Base-by-base conservation (phyloP, 2,113 vertebrate species). In the Mus pahari region DNA sequence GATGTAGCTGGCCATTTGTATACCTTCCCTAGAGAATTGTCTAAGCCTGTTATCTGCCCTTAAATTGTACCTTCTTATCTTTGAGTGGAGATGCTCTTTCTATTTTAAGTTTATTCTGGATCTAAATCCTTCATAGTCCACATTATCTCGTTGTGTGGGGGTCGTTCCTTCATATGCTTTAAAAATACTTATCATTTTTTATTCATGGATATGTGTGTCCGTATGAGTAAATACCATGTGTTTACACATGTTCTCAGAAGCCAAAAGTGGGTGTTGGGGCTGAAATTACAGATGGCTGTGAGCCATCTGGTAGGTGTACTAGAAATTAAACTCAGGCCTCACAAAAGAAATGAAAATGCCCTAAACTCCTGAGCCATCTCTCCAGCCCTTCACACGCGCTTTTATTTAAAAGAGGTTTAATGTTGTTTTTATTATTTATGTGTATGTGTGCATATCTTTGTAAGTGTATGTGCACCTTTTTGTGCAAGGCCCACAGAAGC, bases 11-110 rank as follows among this genome's bases (percentile, higher is more conserved):
- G 19, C 13, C 39, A 84, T 74, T 96, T 86, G 14, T 39, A 20
- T 73, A 86, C 70, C 81, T 71, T 96, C 71, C 84, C 86, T 94
- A 79, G 11, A 79, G 48, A 93, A 78, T 1, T 74, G 20, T 68
- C 74, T 68, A 84, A 92, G 74, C 75, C 33, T 10, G 75, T 75
- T 64, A 24, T 75, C 31, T 3, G 7, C 58, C 68, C 45, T 48
- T 53, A 48, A 36, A 33, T 24, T n/a, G 53, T 77, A 16, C 74
- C 45, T 77, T 77, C 26, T 39, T 55, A 39, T 82, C 20, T 28
- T 60, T 83, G 79, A 83, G 36, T 60, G 55, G 39, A 39, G 36
- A 83, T 22, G 53, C 19, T 58, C 50, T 81, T 58, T 58, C 55
- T 24, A 24, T n/a, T 81, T 58, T 81, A 81, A 81, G 33, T 81